Evolutionary conservation across 92 coral and sea anemone species (phyloP), one percentile per base, ranked within the genome.

Genomic region (Galaxea fascicularis): DNA sequence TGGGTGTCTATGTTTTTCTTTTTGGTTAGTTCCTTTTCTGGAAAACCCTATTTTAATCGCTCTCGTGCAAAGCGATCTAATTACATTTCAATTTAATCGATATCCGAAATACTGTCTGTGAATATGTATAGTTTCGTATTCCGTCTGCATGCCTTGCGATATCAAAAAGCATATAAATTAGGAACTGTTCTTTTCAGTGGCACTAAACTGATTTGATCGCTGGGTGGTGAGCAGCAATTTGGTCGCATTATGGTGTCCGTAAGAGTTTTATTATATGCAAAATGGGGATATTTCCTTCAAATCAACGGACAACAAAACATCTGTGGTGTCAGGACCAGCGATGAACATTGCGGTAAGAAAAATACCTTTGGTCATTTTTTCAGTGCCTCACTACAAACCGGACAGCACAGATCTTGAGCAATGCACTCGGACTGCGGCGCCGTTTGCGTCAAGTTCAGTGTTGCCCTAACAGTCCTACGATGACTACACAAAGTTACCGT

Each of bases 201-300:
- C 68, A 63, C 16, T n/a, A 63, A 21, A 63, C 68, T 10, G 68
- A 63, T 0, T n/a, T n/a, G 28, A 10, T 14, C 68, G 27, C 14
- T 25, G 35, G 31, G 31, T 5, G 13, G 6, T 49, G 41, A 16
- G 30, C 59, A 49, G 5, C 7, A 21, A 15, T 15, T 27, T 74
- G 4, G 51, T 21, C 22, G 4, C 64, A 8, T 26, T 8, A 79
- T 79, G 84, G 49, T 67, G 6, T 66, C 84, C 11, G 29, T 24
- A 15, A 27, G 27, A 51, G 45, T 65, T 5, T 30, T 65, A 6
- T 15, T 79, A 27, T 49, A 56, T 13, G 65, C 74, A 4, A 79
- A 72, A 18, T 79, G 84, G 84, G 65, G 84, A 0, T 79, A 27
- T 66, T 65, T 26, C 59, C 84, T 79, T 24, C 84, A 79, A 79